phyloP scores from a whole-genome alignment of 1,140 invertebrate genomes.

The Dinothrombium tinctorium region DNA sequence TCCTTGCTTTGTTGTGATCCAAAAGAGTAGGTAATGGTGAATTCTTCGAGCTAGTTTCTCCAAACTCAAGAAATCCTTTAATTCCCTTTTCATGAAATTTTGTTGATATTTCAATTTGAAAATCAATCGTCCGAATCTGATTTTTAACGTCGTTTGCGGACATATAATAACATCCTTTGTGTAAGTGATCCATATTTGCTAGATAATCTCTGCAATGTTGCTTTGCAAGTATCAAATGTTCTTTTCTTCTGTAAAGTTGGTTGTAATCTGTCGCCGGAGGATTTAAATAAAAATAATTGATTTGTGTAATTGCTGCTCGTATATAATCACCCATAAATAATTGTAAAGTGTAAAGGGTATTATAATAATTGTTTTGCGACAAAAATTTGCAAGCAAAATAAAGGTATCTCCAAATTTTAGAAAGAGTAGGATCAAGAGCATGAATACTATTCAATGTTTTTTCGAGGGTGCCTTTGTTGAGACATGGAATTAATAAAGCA shows the following conservation, averaged over 20 bases:
- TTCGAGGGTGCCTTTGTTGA: slow-evolving; percentile 20
- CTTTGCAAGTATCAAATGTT: slow-evolving; percentile 7
- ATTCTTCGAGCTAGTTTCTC: background rate
- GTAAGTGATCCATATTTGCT: background rate
- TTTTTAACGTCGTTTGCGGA: slow-evolving; percentile 10
- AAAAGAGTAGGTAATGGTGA: slow-evolving; percentile 1
- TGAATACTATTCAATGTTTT: slow-evolving; percentile 20
- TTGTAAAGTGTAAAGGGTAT: slow-evolving; percentile 20
- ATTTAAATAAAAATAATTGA: slow-evolving; percentile 12
- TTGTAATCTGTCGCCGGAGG: background rate
- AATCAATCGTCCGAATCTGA: slow-evolving; percentile 9
- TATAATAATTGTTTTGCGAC: slow-evolving; percentile 18
- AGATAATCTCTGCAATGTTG: slow-evolving; percentile 12
- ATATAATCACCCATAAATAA: slow-evolving; percentile 16
- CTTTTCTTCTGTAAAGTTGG: background rate
- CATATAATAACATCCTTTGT: slow-evolving; percentile 7
- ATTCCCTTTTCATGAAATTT: slow-evolving; percentile 7
- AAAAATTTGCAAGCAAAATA: slow-evolving; percentile 22
- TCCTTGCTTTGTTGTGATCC: slow-evolving; percentile 3
- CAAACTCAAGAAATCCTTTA: background rate
- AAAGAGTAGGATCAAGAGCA: slow-evolving; percentile 19
- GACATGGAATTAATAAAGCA: slow-evolving; percentile 19
- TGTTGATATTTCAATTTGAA: slow-evolving; percentile 10
- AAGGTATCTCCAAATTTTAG: slow-evolving; percentile 20
- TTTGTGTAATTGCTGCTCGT: slow-evolving; percentile 14